These are phyloP conservation scores for Gallinago solitaria DNA, from an alignment of 2,797 vertebrate species.

Conservation along the genomic window DNA sequence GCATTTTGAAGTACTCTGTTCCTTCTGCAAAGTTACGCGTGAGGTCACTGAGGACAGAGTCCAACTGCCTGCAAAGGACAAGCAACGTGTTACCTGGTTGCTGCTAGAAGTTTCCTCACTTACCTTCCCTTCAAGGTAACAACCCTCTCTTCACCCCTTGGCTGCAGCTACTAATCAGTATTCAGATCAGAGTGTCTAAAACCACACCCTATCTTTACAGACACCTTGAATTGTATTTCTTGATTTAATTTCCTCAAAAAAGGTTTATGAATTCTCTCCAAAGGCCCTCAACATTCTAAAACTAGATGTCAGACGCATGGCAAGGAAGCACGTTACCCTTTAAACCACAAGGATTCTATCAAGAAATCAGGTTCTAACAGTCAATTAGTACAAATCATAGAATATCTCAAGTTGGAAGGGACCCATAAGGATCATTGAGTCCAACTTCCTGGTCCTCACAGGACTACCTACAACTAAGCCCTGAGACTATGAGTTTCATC, in stretches of 20 bases:
- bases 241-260: not conserved
- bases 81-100: not conserved
- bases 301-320: fast-evolving
- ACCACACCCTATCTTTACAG: not conserved
- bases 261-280: not conserved
- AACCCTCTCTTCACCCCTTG: not conserved
- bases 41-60: constrained; percentile 91
- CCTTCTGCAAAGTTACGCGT: constrained; percentile 96
- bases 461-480: not conserved
- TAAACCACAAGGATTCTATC: not conserved
- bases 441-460: not conserved
- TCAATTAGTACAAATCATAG: not conserved
- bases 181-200: not conserved
- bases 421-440: not conserved
- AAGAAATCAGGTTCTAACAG: not conserved
- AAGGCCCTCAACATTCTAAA: not conserved
- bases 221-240: not conserved
- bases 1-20: constrained; percentile 98
- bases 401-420: not conserved
- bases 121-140: not conserved
- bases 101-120: not conserved
- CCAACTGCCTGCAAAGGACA: constrained; percentile 79
- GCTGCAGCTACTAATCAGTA: not conserved
- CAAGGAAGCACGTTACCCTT: not conserved
- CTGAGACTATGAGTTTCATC: too few relatives aligned